Percentiles rank a stretch among this genome's conserved stretches.
These are phyloP conservation scores for Sogatella furcifera DNA, from an alignment of 1,140 invertebrate genomes.

Conservation along the genomic window DNA sequence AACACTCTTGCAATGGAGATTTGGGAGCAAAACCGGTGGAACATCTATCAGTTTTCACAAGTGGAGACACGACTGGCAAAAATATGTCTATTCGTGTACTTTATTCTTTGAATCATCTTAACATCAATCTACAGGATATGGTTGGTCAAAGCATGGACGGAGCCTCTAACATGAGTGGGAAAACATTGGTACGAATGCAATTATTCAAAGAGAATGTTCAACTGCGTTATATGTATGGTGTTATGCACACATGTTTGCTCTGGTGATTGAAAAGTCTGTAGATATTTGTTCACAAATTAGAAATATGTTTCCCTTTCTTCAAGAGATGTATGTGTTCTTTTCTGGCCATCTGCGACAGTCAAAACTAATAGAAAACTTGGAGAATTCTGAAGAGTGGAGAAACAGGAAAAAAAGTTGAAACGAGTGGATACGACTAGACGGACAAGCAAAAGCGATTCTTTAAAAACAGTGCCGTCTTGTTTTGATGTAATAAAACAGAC, in stretches of 20 bases:
- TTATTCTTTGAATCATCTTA: background rate
- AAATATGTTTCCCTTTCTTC: slow-evolving; percentile 2
- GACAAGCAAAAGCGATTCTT: slow-evolving; percentile 1
- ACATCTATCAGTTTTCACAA: slow-evolving; percentile 4
- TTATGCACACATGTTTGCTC: slow-evolving; percentile 3
- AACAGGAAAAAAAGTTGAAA: slow-evolving; percentile 2
- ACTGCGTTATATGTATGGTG: slow-evolving; percentile 1
- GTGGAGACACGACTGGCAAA: slow-evolving; percentile 5
- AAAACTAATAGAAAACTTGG: background rate
- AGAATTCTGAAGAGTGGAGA: background rate
- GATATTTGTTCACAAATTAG: slow-evolving; percentile 6
- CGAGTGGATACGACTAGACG: background rate
- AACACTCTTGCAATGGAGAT: background rate
- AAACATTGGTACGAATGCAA: background rate
- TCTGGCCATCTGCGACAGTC: background rate
- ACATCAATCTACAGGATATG: slow-evolving; percentile 5
- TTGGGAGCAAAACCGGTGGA: background rate
- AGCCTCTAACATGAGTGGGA: slow-evolving; percentile 5
- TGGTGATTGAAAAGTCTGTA: background rate
- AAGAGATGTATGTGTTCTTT: background rate
- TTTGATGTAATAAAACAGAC: slow-evolving; percentile 1
- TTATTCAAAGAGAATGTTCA: background rate
- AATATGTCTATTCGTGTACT: background rate
- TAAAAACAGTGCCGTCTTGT: background rate
- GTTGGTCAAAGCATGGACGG: slow-evolving; percentile 8